phyloP scores from a whole-genome alignment of 2,797 vertebrate species.

The Arrhamphus sclerolepis region DNA sequence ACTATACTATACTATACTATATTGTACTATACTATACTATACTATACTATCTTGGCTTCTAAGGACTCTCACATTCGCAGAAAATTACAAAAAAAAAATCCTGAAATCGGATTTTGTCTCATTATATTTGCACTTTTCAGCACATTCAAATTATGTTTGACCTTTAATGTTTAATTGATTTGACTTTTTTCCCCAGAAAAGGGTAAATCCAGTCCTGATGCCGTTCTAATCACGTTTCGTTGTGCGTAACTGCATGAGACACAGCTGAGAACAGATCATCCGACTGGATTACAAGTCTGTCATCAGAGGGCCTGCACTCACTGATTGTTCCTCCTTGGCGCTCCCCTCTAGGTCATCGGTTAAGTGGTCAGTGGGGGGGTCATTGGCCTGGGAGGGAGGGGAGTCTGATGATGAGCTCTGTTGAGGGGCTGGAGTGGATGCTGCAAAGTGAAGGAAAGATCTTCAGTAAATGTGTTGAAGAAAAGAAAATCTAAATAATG shows the following conservation, averaged over 20 bases:
- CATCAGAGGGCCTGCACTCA: too few species aligned
- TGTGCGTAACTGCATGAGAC: constrained; percentile 31
- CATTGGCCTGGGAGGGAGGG: constrained; percentile 85
- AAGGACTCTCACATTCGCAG: neutral
- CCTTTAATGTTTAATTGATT: constrained; percentile 59
- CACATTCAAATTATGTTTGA: constrained; percentile 49
- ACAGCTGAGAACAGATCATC: constrained; percentile 25
- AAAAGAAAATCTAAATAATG: constrained; percentile 24
- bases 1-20: too few species aligned
- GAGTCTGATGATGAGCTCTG: constrained; percentile 90
- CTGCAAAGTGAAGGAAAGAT: constrained; percentile 61
- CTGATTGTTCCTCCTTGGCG: constrained; percentile 85
- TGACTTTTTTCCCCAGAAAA: constrained; percentile 55
- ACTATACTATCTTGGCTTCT: too few species aligned
- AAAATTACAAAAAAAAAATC: constrained; percentile 8
- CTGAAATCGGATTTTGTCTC: constrained; percentile 28
- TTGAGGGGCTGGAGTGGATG: constrained; percentile 90
- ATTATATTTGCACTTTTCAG: constrained; percentile 60
- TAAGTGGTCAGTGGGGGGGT: constrained; percentile 81
- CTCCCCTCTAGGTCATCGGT: constrained; percentile 86
- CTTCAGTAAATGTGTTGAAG: neutral
- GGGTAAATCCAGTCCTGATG: constrained; percentile 36
- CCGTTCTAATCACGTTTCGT: constrained; percentile 22
- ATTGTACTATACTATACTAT: too few species aligned
- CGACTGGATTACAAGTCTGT: constrained; percentile 41